phyloP scores from a whole-genome alignment of 2,888 invertebrate species.

The Eulithis testata region DNA sequence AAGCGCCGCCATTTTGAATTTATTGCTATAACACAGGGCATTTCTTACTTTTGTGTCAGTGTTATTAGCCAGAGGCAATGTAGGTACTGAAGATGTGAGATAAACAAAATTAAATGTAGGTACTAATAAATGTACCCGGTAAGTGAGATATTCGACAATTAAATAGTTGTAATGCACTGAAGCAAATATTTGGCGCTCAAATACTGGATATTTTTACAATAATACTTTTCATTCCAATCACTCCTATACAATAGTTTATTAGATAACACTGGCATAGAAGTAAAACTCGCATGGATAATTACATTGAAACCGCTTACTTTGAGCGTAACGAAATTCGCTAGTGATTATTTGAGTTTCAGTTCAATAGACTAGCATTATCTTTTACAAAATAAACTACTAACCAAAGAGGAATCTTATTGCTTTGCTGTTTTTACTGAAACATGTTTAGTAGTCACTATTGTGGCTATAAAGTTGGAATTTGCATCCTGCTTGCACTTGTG shows the following conservation, averaged over 20 bases:
- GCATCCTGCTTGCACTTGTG: too few relatives aligned
- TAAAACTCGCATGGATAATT: background rate
- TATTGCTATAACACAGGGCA: too few relatives aligned
- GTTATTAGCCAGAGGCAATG: too few relatives aligned
- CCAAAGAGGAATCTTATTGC: slow-evolving; percentile 6
- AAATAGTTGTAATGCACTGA: slow-evolving; percentile 9
- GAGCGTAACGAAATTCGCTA: background rate
- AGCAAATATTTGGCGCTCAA: slow-evolving; percentile 53
- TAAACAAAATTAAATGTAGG: too few relatives aligned
- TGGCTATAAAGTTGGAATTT: too few relatives aligned
- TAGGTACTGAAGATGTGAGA: too few relatives aligned
- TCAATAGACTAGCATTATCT: slow-evolving; percentile 15
- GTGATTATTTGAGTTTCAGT: slow-evolving; percentile 11
- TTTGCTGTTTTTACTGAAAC: slow-evolving; percentile 13
- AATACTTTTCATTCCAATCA: slow-evolving; percentile 41
- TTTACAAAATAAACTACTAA: slow-evolving; percentile 8
- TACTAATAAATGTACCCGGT: background rate
- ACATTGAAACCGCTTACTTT: background rate
- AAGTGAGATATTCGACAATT: background rate
- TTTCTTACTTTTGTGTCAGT: too few relatives aligned
- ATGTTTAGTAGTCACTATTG: too few relatives aligned
- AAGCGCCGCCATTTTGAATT: too few relatives aligned
- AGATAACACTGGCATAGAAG: slow-evolving; percentile 16
- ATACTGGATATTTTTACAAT: slow-evolving; percentile 53
- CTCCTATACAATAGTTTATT: background rate